Base-by-base conservation (phyloP, 2,797 vertebrate species). In the Erpetoichthys calabaricus region DNA sequence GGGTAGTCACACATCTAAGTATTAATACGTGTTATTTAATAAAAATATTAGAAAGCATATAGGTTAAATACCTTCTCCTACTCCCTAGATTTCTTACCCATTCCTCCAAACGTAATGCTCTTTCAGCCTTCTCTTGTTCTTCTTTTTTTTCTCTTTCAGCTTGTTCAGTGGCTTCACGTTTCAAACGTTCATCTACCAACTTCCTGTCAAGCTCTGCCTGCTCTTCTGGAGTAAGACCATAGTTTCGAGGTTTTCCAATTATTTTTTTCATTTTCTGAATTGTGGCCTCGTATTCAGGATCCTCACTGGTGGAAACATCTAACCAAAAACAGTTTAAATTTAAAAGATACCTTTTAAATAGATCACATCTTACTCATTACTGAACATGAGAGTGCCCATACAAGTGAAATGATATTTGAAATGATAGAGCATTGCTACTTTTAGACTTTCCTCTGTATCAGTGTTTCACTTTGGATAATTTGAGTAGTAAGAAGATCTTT, bases 231-330 rank as follows among this genome's bases (percentile, higher is more conserved):
- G 73, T 79, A 51, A 80, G 70, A 1, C 87, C 81, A 0, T 92
- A 97, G 74, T 90, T 92, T 52, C 79, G 82, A 58, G 89, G 80
- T 57, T 73, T 60, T 2, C 95, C 94, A 1, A 94, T 68, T 2
- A 62, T 71, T 60, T 82, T 76, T 7, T 74, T 75, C 25, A 98
- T 80, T 65, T 82, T 77, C 63, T 86, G 77, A 65, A 84, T 63
- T 45, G 85, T 69, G 58, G 79, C 55, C 57, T 70, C 70, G 65
- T 85, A 80, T 60, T 86, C 79, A 3, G 67, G 58, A 44, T 91
- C 84, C 56, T 83, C 78, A 0, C 72, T 69, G 65, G 75, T 81
- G 47, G 75, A 76, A 65, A 91, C 74, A 62, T 92, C 94, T 87
- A 59, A 41, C 63, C 7, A 41, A 56, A 42, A 59, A 8, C 10